Base-by-base conservation (phyloP, 2,888 invertebrate genomes). In the Lasioglossum oenotherae region DNA sequence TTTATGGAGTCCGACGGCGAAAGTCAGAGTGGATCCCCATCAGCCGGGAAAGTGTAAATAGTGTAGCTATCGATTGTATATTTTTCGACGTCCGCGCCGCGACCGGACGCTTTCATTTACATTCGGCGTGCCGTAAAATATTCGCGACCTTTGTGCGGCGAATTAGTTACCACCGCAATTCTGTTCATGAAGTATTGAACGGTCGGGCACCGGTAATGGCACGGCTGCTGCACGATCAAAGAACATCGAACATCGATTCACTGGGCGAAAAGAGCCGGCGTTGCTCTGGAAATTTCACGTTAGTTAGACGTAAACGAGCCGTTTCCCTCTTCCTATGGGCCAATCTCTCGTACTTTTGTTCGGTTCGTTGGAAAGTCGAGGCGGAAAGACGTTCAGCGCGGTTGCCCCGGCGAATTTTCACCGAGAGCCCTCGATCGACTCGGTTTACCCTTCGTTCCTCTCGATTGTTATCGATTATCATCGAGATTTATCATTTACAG, bases 241-340 rank as follows among this genome's bases (percentile, higher is more conserved):
- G 90, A 89, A 87, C 87, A 85, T 90, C 84, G 90, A 88, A 81
- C 88, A 84, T 89, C 90, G 89, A 88, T 89, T 88, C 81, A 79
- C 73, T 53, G 35, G 57, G 74, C 72, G 87, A 82, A 71, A 81
- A 74, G 72, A 60, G 88, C 67, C 74, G 67, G 38, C 80, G 78
- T 85, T 82, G 82, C 87, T 85, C 79, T 84, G 79, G 84, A 84
- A 85, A 85, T 84, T 85, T 85, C 84, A 74, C 77, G 89, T 89
- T 88, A 89, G 89, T 90, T 90, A 89, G 84, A 90, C 87, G 90
- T 88, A 90, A 89, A 89, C 90, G 90, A 90, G 84, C 82, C 84
- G 78, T 84, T 84, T 77, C 80, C 77, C 41, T 79, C 77, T 79
- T 85, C 75, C 81, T 69, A 71, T 71, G 44, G 73, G 78, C 80